These are phyloP conservation scores for Morelia viridis DNA, from an alignment of 2,797 vertebrate genomes.

Conservation along the genomic window DNA sequence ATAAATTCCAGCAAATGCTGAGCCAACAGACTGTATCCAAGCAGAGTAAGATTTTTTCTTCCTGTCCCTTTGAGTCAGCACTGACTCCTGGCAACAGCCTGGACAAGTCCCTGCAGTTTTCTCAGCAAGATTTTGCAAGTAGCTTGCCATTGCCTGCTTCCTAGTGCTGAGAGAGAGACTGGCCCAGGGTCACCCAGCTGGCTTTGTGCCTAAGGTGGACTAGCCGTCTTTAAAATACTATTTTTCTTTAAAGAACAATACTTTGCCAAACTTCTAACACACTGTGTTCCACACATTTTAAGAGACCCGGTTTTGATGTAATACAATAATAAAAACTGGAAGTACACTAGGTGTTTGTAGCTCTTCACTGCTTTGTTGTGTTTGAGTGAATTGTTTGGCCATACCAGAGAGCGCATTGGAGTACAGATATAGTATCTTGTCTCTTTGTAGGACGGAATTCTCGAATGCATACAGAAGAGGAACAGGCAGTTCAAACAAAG, in stretches of 20 bases:
- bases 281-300: neutral
- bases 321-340: neutral
- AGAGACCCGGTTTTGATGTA: neutral
- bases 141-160: neutral
- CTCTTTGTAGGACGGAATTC: too few species aligned
- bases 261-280: neutral
- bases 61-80: neutral
- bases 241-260: constrained; percentile 11
- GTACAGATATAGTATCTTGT: neutral
- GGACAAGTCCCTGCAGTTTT: neutral
- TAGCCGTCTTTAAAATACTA: neutral
- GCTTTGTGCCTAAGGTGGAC: neutral
- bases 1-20: neutral
- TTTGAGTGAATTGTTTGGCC: neutral
- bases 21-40: neutral
- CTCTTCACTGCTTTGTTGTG: neutral
- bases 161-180: neutral
- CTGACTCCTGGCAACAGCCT: neutral
- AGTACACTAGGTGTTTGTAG: neutral
- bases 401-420: neutral
- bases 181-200: neutral
- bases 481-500: too few species aligned
- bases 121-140: neutral
- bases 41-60: constrained; percentile 17
- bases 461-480: too few species aligned